These are phyloP conservation scores for Haliclona indistincta DNA, from an alignment of 37 sponge, comb jelly and placozoan species.

Conservation along the genomic window DNA sequence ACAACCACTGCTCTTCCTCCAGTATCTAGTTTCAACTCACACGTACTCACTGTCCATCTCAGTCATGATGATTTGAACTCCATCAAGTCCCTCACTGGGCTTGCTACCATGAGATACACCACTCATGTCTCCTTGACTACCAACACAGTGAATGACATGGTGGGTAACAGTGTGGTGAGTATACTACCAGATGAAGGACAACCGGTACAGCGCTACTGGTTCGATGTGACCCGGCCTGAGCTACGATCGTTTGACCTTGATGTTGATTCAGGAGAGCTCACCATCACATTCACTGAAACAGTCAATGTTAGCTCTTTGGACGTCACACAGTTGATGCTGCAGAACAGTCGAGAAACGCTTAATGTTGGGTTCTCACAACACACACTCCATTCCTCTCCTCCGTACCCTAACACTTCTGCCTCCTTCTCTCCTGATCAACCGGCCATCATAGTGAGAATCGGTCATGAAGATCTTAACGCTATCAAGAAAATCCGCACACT, in stretches of 20 bases:
- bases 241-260: constrained; percentile 71
- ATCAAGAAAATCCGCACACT: constrained; percentile 77
- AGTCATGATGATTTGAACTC: constrained; percentile 68
- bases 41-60: constrained; percentile 48
- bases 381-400: constrained; percentile 58
- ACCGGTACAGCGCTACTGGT: constrained; percentile 17
- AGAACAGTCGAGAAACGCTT: constrained; percentile 9
- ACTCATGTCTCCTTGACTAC: constrained; percentile 66
- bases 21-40: constrained; percentile 54
- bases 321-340: constrained; percentile 70
- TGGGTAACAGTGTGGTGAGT: constrained; percentile 55
- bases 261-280: constrained; percentile 74
- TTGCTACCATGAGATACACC: constrained; percentile 46
- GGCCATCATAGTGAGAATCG: constrained; percentile 64
- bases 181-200: constrained; percentile 14
- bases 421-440: constrained; percentile 66
- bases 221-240: constrained; percentile 58
- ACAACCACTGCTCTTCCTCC: background rate
- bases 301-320: constrained; percentile 81
- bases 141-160: constrained; percentile 67
- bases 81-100: constrained; percentile 64
- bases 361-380: constrained; percentile 28
- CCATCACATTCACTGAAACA: constrained; percentile 90
- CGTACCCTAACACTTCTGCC: constrained; percentile 73
- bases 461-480: constrained; percentile 78